Conservation (phyloP, 2,113 vertebrate genomes). For the Phalacrocorax brasilianus region DNA sequence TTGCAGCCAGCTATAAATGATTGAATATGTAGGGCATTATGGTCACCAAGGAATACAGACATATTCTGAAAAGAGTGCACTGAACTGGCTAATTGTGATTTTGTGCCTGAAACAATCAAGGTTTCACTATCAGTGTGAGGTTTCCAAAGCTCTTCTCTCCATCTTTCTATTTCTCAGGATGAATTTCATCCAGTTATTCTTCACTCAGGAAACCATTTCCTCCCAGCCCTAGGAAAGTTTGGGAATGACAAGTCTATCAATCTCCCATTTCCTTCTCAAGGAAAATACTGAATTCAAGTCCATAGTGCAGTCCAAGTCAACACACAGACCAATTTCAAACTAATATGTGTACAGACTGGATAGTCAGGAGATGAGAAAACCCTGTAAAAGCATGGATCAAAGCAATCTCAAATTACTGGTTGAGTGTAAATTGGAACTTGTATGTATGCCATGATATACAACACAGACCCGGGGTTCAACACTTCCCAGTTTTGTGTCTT, state of each 20-base stretch:
- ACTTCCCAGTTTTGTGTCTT: neutral
- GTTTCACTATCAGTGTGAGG: neutral
- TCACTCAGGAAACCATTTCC: neutral
- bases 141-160: neutral
- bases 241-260: neutral
- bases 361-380: neutral
- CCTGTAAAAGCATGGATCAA: neutral
- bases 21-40: neutral
- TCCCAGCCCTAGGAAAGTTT: neutral
- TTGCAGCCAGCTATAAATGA: neutral
- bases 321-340: neutral
- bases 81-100: neutral
- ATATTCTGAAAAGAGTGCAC: neutral
- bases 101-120: neutral
- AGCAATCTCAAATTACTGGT: neutral
- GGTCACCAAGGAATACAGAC: neutral
- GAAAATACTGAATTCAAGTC: neutral
- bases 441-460: neutral
- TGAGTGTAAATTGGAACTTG: neutral
- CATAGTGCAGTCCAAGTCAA: neutral
- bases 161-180: neutral
- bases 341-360: neutral
- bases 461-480: no score
- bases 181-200: neutral
- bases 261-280: neutral